Evolutionary conservation across 2,113 vertebrate genomes (phyloP), one percentile per base, ranked within the genome.

Genomic region (Periophthalmus modestus): DNA sequence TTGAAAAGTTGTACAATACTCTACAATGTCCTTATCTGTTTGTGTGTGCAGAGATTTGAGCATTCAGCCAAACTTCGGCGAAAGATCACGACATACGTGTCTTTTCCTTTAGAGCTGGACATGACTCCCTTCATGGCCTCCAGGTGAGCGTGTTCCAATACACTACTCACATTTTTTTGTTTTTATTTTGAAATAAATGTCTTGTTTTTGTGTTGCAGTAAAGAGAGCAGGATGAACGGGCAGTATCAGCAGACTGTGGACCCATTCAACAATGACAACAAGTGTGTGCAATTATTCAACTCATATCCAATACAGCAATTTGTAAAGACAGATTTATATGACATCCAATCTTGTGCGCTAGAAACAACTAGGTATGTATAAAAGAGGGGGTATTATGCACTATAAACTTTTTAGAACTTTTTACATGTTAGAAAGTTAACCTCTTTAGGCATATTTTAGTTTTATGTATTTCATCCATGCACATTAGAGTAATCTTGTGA

Each of bases 101-200:
- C 98, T 2, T 99, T 99, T 73, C 98, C 98, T 0, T 82, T 99
- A 91, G 97, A 98, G 89, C 91, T 99, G 90, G 98, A 99, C 91
- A 99, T 99, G 98, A 99, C 97, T 0, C 98, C 97, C 18, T 99
- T 99, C 91, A 99, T 99, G 97, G 98, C 98, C 76, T 99, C 98
- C 89, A 99, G 98, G 98, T 99, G 90, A 84, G 85, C 13, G 14
- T 46, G 34, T 1, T 33, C 23, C 24, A 47, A 13, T 36, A 18
- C 15, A 57, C 39, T 54, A 48, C 18, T 12, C 15, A 21, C 36
- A 18, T 13, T 2, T 23, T 13, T 11, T 14, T 24, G 15, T 9
- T 28, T 3, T 11, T 57, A 21, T 57, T 23, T 23, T 57, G 19
- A 28, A 33, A 39, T 1, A 2, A 16, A 5, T 36, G 50, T 50